phyloP scores from a whole-genome alignment of 1,140 invertebrate species.

The Caenorhabditis briggsae region DNA sequence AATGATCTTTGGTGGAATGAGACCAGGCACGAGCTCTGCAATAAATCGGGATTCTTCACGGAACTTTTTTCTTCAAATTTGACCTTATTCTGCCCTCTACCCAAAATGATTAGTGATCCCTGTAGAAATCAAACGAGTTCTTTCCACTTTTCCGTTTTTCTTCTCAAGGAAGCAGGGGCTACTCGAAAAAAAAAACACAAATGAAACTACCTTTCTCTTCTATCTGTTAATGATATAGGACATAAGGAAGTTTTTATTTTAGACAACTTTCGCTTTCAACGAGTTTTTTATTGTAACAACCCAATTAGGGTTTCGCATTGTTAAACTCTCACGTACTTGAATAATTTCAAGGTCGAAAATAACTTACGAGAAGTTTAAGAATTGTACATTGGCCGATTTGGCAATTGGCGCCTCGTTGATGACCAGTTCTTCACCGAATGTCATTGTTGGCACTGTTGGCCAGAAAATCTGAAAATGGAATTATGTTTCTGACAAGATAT shows the following conservation, averaged over 20 bases:
- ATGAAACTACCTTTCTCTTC: constrained; percentile 43
- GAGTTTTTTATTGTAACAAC: constrained; percentile 29
- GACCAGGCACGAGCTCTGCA: constrained; percentile 77
- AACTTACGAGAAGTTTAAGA: constrained; percentile 76
- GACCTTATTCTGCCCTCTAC: background rate
- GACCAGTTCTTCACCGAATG: constrained; percentile 76
- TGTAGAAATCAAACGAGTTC: background rate
- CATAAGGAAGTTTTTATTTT: constrained; percentile 27
- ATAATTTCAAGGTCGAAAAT: constrained; percentile 35
- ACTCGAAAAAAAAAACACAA: constrained; percentile 52
- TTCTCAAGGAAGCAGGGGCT: background rate
- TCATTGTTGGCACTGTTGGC: constrained; percentile 78
- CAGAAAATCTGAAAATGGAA: constrained; percentile 69
- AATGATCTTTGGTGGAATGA: constrained; percentile 78
- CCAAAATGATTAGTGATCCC: constrained; percentile 25
- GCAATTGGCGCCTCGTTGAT: constrained; percentile 75
- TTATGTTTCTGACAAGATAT: too few relatives aligned
- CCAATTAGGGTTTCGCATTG: background rate
- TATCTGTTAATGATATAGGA: constrained; percentile 48
- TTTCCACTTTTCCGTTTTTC: background rate
- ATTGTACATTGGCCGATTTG: constrained; percentile 75
- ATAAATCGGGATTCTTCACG: background rate
- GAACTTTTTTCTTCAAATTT: background rate
- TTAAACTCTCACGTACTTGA: constrained; percentile 14
- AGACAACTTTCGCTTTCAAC: constrained; percentile 43